These are phyloP conservation scores for Nephrotoma flavescens DNA, from an alignment of 2,888 invertebrate species.

Conservation along the genomic window DNA sequence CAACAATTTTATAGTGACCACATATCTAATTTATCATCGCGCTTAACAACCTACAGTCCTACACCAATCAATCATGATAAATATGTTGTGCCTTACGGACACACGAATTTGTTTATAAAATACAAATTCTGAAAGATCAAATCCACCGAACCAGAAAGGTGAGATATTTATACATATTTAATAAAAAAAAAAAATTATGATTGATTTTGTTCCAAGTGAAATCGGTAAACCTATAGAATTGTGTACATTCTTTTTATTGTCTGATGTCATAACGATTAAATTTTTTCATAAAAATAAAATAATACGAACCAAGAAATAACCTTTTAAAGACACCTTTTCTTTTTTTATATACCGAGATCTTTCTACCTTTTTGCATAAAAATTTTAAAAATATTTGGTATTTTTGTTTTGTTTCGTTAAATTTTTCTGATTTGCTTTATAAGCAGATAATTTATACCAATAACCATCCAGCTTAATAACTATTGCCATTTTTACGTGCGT, in stretches of 20 bases:
- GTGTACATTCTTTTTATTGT: background rate
- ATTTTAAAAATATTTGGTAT: background rate
- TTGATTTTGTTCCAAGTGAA: background rate
- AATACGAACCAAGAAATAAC: background rate
- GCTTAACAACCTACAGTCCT: background rate
- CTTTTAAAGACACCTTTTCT: background rate
- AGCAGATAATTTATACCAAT: background rate
- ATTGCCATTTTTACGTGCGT: background rate
- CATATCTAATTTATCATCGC: background rate
- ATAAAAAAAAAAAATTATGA: background rate
- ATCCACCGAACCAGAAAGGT: background rate
- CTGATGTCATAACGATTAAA: background rate
- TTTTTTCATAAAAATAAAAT: background rate
- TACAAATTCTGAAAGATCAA: background rate
- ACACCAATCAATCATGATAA: background rate
- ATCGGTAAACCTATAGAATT: background rate
- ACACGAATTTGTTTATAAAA: background rate
- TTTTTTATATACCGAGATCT: background rate
- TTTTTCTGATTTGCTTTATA: background rate
- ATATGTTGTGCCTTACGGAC: background rate
- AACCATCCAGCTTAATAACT: background rate
- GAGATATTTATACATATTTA: background rate
- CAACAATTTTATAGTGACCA: background rate
- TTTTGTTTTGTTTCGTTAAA: background rate
- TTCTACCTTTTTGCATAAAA: background rate